Percentiles rank a stretch among this genome's conserved stretches.
These are phyloP conservation scores for Stercorarius parasiticus DNA, from an alignment of 2,113 vertebrate genomes.

Conservation along the genomic window DNA sequence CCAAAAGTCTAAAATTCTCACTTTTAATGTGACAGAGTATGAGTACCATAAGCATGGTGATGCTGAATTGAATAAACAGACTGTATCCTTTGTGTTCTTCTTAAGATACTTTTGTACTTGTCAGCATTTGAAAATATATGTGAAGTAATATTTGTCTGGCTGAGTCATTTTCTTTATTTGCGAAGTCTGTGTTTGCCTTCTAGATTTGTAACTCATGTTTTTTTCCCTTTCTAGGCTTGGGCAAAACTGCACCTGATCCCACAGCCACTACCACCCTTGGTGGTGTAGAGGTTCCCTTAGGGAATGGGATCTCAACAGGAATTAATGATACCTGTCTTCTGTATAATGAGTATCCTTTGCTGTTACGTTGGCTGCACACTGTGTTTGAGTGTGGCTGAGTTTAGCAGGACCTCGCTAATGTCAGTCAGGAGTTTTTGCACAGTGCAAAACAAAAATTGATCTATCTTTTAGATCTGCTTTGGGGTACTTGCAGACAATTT, in stretches of 20 bases:
- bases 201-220: not conserved
- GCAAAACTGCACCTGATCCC: constrained; percentile 92
- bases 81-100: not conserved
- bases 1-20: not conserved
- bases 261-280: constrained; percentile 81
- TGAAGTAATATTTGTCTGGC: not conserved
- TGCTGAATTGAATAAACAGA: not conserved
- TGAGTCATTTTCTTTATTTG: not conserved
- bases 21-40: not conserved
- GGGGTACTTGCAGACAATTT: not conserved
- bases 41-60: accelerated
- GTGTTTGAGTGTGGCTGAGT: not conserved
- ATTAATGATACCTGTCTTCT: constrained; percentile 92
- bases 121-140: not conserved
- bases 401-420: not conserved
- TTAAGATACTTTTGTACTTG: not conserved
- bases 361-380: accelerated
- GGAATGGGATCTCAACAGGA: constrained; percentile 85
- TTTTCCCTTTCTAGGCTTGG: constrained; percentile 81
- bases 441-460: too few relatives aligned
- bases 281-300: constrained; percentile 90
- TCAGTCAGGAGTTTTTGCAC: not conserved
- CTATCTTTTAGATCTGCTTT: not conserved
- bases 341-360: constrained; percentile 99
- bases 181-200: not conserved